phyloP scores from a whole-genome alignment of 1,140 invertebrate species.

The Pararge aegeria region DNA sequence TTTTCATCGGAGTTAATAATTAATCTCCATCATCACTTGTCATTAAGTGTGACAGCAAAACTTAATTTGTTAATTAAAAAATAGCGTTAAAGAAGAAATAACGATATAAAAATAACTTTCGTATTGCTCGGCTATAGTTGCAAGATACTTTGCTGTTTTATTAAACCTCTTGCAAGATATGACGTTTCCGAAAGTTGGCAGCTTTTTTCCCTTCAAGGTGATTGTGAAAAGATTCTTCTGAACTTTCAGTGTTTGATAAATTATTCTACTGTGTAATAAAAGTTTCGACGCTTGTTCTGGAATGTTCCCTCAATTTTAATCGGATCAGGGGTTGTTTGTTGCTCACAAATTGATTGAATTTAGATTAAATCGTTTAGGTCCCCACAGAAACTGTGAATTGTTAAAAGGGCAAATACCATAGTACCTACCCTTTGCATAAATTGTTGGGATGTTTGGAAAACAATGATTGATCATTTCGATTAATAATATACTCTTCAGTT shows the following conservation, averaged over 20 bases:
- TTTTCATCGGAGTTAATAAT: too few species aligned
- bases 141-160: too few species aligned
- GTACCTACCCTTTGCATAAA: not conserved
- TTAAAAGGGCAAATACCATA: not conserved
- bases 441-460: not conserved
- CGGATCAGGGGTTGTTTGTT: not conserved
- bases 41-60: too few species aligned
- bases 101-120: too few species aligned
- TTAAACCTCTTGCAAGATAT: too few species aligned
- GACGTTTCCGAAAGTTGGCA: not conserved
- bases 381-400: not conserved
- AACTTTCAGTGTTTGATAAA: not conserved
- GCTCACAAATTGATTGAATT: not conserved
- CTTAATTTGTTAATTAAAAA: too few species aligned
- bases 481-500: too few species aligned
- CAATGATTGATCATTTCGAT: too few species aligned
- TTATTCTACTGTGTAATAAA: not conserved
- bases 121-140: too few species aligned
- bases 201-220: not conserved
- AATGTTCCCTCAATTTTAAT: not conserved
- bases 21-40: too few species aligned
- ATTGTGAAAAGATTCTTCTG: not conserved
- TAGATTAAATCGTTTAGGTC: not conserved
- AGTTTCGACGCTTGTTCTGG: not conserved
- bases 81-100: too few species aligned